phyloP scores from a whole-genome alignment of 2,797 vertebrate genomes.

The Pelochelys cantorii region DNA sequence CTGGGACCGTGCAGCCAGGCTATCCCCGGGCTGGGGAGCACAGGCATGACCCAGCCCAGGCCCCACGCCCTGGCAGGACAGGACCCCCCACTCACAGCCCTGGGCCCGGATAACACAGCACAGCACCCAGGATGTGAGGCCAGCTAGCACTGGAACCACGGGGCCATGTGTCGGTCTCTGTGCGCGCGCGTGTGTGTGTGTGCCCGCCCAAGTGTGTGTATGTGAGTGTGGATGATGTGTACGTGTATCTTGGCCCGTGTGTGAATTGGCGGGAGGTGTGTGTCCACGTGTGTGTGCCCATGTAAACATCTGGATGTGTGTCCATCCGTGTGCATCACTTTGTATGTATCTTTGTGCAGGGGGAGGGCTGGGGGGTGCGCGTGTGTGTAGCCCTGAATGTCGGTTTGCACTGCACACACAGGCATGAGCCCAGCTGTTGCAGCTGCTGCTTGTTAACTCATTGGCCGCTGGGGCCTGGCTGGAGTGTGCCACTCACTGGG shows the following conservation, averaged over 20 bases:
- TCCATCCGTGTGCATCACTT: not conserved
- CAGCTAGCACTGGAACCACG: not conserved
- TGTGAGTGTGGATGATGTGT: not conserved
- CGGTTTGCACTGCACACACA: not conserved
- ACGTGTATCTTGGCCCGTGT: rapidly evolving
- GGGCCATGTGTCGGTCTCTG: not conserved
- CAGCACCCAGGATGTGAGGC: not conserved
- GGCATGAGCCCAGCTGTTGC: not conserved
- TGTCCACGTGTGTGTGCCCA: not conserved
- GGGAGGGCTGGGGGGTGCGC: too few species aligned
- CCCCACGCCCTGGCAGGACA: not conserved
- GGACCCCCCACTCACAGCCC: not conserved
- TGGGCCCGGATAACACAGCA: not conserved
- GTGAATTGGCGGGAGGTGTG: not conserved
- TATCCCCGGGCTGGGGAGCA: not conserved
- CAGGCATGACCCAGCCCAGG: not conserved
- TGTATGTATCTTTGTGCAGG: not conserved
- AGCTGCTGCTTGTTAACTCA: not conserved
- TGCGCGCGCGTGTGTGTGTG: not conserved
- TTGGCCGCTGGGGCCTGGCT: not conserved
- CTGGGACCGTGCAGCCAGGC: too few species aligned
- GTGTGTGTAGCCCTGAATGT: not conserved
- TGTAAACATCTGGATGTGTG: not conserved
- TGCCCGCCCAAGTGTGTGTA: too few species aligned
- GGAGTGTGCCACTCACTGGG: not conserved